phyloP scores from a whole-genome alignment of 2,888 invertebrate species.

The Melanophora roralis region DNA sequence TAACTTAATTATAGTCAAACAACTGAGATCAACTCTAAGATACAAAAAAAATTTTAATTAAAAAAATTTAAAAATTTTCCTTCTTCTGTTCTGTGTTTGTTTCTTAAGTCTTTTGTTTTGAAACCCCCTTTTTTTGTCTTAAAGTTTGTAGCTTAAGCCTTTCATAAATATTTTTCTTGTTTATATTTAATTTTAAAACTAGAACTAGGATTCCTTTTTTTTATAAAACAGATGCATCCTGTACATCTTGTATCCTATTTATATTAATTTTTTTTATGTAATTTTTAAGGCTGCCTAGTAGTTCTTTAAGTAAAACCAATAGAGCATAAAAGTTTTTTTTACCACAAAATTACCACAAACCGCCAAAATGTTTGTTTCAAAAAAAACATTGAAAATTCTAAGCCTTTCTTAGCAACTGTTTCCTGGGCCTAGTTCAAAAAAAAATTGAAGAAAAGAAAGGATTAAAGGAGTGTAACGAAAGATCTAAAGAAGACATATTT shows the following conservation, averaged over 20 bases:
- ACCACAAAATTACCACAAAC: slow-evolving; percentile 51
- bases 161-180: slow-evolving; percentile 8
- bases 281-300: background rate
- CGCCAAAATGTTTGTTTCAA: slow-evolving; percentile 22
- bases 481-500: background rate
- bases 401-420: slow-evolving; percentile 49
- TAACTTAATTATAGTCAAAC: no score
- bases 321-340: slow-evolving; percentile 18
- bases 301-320: background rate
- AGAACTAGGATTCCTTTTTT: background rate
- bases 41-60: background rate
- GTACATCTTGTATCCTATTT: slow-evolving; percentile 21
- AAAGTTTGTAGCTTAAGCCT: slow-evolving; percentile 32
- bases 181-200: background rate
- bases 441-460: no score
- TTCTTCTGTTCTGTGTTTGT: background rate
- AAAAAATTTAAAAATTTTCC: background rate
- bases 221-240: slow-evolving; percentile 47
- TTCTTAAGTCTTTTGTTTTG: slow-evolving; percentile 13
- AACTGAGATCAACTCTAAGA: no score
- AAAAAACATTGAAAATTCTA: slow-evolving; percentile 13
- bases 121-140: background rate
- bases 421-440: slow-evolving; percentile 19
- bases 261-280: background rate
- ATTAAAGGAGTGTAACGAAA: slow-evolving; percentile 25